phyloP scores from a whole-genome alignment of 2,113 vertebrate genomes.

The Calcarius ornatus region DNA sequence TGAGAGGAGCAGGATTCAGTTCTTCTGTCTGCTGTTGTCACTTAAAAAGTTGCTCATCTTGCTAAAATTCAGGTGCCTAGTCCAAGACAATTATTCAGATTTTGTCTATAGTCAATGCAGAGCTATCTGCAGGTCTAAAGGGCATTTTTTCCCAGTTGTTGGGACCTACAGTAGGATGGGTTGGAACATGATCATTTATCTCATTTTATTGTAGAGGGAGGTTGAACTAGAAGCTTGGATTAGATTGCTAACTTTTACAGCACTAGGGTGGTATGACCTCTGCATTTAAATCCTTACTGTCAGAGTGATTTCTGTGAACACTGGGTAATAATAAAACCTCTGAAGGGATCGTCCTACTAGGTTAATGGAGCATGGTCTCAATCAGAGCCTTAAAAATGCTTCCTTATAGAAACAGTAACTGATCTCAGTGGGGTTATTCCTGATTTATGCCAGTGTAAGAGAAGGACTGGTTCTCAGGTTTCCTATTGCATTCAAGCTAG shows the following conservation, averaged over 20 bases:
- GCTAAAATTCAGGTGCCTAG: not conserved
- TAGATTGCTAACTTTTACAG: not conserved
- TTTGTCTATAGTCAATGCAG: not conserved
- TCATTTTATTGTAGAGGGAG: not conserved
- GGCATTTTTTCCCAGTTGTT: not conserved
- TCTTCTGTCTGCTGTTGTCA: not conserved
- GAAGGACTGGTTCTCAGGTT: conserved; percentile 33
- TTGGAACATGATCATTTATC: not conserved
- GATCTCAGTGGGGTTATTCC: conserved; percentile 39
- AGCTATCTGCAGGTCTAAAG: not conserved
- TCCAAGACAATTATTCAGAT: not conserved
- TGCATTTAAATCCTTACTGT: not conserved
- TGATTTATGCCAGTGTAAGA: conserved; percentile 53
- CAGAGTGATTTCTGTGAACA: not conserved
- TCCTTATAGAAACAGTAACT: conserved; percentile 47
- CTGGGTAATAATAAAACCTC: conserved; percentile 1
- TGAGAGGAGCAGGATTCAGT: not conserved
- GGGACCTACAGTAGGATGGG: not conserved
- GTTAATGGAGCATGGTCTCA: conserved; percentile 46
- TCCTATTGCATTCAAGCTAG: conserved; percentile 20
- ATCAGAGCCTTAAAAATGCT: conserved; percentile 50
- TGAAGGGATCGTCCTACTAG: not conserved
- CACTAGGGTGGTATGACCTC: not conserved
- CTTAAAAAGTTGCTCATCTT: not conserved
- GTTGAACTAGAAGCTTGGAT: not conserved